Evolutionary conservation across 2,888 invertebrate species (phyloP).

Genomic region (Ichneumoninae sp.): DNA sequence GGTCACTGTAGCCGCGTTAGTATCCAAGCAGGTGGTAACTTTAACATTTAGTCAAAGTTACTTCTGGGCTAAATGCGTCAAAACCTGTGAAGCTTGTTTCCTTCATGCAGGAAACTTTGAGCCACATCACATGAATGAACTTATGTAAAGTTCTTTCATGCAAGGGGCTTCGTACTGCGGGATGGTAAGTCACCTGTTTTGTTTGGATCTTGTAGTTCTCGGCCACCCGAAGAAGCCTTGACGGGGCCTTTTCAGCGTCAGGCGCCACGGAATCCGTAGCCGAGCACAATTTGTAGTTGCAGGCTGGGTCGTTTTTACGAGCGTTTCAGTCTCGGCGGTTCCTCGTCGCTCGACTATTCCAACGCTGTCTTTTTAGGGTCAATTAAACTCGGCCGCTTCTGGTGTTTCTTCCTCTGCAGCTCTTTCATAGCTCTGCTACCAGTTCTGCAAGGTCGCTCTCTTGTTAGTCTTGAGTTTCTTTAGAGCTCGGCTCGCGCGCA

Average conservation of each 20-base stretch:
- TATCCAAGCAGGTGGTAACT: too few relatives aligned
- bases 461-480: slow-evolving; percentile 1
- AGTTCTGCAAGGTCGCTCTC: slow-evolving; percentile 33
- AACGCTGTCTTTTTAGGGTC: slow-evolving; percentile 56
- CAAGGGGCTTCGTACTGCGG: slow-evolving; percentile 8
- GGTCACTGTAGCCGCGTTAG: too few relatives aligned
- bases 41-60: too few relatives aligned
- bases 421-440: neutral
- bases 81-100: neutral
- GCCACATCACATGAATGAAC: slow-evolving; percentile 18
- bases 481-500: neutral
- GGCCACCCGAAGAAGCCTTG: slow-evolving; percentile 28
- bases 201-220: slow-evolving; percentile 27
- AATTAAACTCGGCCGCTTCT: slow-evolving; percentile 57
- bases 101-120: neutral
- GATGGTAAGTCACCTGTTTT: slow-evolving; percentile 25
- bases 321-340: slow-evolving; percentile 49
- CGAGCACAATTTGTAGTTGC: neutral
- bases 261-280: slow-evolving; percentile 5
- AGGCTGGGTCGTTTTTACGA: slow-evolving; percentile 60
- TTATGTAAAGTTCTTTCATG: neutral
- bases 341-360: slow-evolving; percentile 44
- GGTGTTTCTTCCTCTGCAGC: slow-evolving; percentile 30
- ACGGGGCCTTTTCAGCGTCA: slow-evolving; percentile 21
- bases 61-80: too few relatives aligned